Evolutionary conservation across 2,888 invertebrate species (phyloP), one percentile per base, ranked within the genome.

Genomic region (Brenthis hecate): DNA sequence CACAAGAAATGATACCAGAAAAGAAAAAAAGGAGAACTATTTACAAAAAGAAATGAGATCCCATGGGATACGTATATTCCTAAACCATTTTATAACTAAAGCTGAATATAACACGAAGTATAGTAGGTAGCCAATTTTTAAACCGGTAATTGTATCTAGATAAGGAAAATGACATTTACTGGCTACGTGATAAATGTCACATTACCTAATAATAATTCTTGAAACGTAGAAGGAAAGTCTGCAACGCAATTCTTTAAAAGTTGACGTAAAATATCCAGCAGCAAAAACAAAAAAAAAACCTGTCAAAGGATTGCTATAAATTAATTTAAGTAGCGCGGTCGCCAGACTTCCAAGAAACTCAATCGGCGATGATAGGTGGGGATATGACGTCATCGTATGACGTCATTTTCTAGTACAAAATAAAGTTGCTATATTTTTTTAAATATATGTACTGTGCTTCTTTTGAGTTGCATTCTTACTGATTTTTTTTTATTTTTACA

Each of bases 301-400:
- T 72, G 72, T 69, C 68, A 56, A 62, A 61, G 57, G 66, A 66
- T 70, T 65, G 64, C 68, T 56, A 74, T 76, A 77, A 72, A 73
- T 72, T 71, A 53, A 69, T 69, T 75, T 74, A 74, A 74, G 75
- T 76, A 75, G 80, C 75, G 75, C 78, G 78, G 75, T 76, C 76
- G 80, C 77, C 73, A 77, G 71, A 81, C 78, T 87, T 86, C 84
- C 79, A 78, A 80, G 84, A 86, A 85, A 81, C 81, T 73, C 79
- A 74, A 77, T 69, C 74, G 73, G 77, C 74, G 75, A 78, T 50
- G 78, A 54, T 61, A 65, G 78, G 77, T 74, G 77, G 76, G 76
- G 72, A 67, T 54, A 72, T 85, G 85, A 86, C 86, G 86, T 84
- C 85, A 85, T 72, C n/a, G 64, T 47, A 76, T 90, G 88, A 90